Percentiles rank a stretch among this genome's conserved stretches.
phyloP scores from a whole-genome alignment of 2,113 vertebrate genomes.

The Ammodytes marinus region DNA sequence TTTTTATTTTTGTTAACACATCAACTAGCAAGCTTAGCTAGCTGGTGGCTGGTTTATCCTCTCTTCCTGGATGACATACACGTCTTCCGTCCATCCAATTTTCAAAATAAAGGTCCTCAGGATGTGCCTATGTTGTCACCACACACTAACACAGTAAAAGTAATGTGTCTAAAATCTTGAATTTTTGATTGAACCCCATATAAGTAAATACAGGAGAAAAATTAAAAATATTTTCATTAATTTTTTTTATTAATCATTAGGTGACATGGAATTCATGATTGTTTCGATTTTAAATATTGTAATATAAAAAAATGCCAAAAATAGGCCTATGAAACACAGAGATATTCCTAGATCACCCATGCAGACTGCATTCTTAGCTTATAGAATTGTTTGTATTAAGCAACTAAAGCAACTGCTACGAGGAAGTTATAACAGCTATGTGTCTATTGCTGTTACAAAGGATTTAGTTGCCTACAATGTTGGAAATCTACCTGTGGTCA shows the following conservation, averaged over 20 bases:
- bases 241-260: not conserved
- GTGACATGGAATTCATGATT: not conserved
- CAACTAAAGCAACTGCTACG: not conserved
- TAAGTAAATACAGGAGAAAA: not conserved
- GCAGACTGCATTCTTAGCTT: not conserved
- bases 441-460: not conserved
- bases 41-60: not conserved
- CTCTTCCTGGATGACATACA: not conserved
- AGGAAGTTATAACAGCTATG: not conserved
- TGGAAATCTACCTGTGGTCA: not conserved
- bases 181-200: not conserved
- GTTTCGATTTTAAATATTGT: not conserved
- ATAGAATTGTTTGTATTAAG: not conserved
- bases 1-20: slow-evolving; percentile 30
- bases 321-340: too few relatives aligned
- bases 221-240: not conserved
- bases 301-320: too few relatives aligned
- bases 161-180: not conserved
- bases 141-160: not conserved
- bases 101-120: slow-evolving; percentile 53
- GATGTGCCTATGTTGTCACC: not conserved
- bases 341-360: not conserved
- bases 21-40: slow-evolving; percentile 42
- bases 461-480: not conserved
- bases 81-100: slow-evolving; percentile 38